Conservation (phyloP, 1,140 invertebrate species). For the Drosophila pachea region DNA sequence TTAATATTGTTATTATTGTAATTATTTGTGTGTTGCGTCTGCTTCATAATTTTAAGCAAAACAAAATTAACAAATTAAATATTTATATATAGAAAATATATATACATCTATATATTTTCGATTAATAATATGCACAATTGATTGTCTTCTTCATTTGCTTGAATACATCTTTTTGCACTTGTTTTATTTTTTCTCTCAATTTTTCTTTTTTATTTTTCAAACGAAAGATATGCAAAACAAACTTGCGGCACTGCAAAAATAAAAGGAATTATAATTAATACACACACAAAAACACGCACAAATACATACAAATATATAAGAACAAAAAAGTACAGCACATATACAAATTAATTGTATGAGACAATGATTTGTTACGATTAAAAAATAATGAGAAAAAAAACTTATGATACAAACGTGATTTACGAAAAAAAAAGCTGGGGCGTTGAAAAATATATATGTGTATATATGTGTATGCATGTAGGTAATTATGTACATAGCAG, state of each 20-base stretch:
- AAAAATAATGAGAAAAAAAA: slow-evolving; percentile 7
- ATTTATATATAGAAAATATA: slow-evolving; percentile 17
- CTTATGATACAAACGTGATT: slow-evolving; percentile 1
- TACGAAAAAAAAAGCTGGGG: slow-evolving; percentile 6
- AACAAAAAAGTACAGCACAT: background rate
- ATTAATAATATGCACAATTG: slow-evolving; percentile 19
- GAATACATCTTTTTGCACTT: background rate
- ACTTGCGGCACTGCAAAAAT: slow-evolving; percentile 49
- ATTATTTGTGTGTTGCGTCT: slow-evolving; percentile 54
- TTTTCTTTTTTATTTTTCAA: slow-evolving; percentile 25
- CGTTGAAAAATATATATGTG: background rate
- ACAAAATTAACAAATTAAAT: slow-evolving; percentile 31
- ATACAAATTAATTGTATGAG: background rate
- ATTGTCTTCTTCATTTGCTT: background rate
- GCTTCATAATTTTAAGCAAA: slow-evolving; percentile 53
- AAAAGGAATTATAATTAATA: slow-evolving; percentile 44
- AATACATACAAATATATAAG: slow-evolving; percentile 12
- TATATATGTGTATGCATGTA: background rate
- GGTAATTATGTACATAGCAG: slow-evolving; percentile 8
- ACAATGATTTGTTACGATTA: slow-evolving; percentile 9
- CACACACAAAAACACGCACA: slow-evolving; percentile 10
- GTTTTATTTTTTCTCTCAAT: slow-evolving; percentile 1
- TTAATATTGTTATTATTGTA: slow-evolving; percentile 58
- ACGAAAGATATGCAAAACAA: slow-evolving; percentile 46
- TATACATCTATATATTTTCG: background rate